These are phyloP conservation scores for Mastigias papua DNA, from an alignment of 30 jellyfish, hydroid and myxozoan genomes.

Conservation along the genomic window DNA sequence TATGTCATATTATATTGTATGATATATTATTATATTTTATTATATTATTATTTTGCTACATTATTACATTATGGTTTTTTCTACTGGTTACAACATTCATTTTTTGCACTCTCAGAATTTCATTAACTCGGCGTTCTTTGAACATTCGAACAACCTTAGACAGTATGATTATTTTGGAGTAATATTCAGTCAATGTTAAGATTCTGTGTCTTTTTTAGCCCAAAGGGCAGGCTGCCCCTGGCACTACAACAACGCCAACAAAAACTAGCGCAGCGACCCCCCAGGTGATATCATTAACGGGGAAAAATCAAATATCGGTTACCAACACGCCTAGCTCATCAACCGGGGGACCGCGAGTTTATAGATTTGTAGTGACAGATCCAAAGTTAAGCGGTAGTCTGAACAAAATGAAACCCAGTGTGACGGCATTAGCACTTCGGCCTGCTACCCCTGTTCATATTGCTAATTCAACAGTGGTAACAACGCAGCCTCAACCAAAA, in stretches of 20 bases:
- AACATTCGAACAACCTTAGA: too few relatives aligned
- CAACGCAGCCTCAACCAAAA: not conserved
- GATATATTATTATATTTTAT: too few relatives aligned
- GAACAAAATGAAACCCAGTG: not conserved
- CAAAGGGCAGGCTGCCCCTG: not conserved
- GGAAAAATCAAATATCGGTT: constrained; percentile 1
- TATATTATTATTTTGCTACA: too few relatives aligned
- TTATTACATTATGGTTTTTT: too few relatives aligned
- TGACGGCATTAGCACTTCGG: not conserved
- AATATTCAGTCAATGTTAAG: too few relatives aligned
- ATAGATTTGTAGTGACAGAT: constrained; percentile 24
- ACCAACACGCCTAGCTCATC: not conserved
- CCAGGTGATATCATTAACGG: constrained; percentile 1
- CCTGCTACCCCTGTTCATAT: not conserved
- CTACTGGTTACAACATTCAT: too few relatives aligned
- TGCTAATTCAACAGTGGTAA: not conserved
- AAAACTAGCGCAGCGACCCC: not conserved
- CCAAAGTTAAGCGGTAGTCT: not conserved
- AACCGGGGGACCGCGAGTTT: not conserved
- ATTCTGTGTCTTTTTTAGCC: too few relatives aligned
- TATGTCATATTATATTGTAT: too few relatives aligned
- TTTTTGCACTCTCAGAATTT: too few relatives aligned
- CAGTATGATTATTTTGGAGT: too few relatives aligned
- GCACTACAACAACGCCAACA: not conserved
- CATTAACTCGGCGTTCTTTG: too few relatives aligned